Evolutionary conservation across 2,113 vertebrate species (phyloP).

Genomic region (Jacana jacana): DNA sequence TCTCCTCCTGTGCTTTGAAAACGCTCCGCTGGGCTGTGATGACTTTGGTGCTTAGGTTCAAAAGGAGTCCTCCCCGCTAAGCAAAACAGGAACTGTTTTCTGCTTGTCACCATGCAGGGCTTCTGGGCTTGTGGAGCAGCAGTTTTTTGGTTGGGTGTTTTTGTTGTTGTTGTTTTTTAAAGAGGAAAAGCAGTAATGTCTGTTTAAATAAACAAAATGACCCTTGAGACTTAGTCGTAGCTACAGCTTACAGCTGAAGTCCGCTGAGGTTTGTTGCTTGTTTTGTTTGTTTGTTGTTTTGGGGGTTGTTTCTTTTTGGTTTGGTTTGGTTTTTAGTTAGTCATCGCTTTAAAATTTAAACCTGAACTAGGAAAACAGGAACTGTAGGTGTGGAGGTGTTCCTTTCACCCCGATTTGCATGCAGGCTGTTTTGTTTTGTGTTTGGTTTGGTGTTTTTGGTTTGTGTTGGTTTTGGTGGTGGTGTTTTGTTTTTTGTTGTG

Average conservation of each 20-base stretch:
- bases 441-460: no score
- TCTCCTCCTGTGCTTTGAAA: not conserved
- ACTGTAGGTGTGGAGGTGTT: constrained; percentile 68
- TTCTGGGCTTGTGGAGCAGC: constrained; percentile 54
- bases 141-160: constrained; percentile 43
- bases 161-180: constrained; percentile 36
- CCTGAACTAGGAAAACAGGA: constrained; percentile 69
- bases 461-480: no score
- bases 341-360: constrained; percentile 31
- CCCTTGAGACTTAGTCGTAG: constrained; percentile 63
- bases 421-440: constrained; percentile 24
- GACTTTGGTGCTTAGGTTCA: constrained; percentile 39
- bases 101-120: constrained; percentile 11
- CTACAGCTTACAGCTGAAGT: constrained; percentile 46
- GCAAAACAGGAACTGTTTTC: constrained; percentile 71
- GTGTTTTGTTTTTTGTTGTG: no score
- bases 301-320: not conserved
- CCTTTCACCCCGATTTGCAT: constrained; percentile 57
- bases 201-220: constrained; percentile 70
- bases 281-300: not conserved
- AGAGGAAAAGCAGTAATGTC: constrained; percentile 65
- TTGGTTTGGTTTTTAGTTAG: not conserved
- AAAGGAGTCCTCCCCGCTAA: constrained; percentile 54
- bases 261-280: not conserved
- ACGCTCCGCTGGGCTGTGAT: not conserved